Percentiles rank a stretch among this genome's conserved stretches.
phyloP scores from a whole-genome alignment of 2,888 invertebrate species.

The Rotaria sp. region DNA sequence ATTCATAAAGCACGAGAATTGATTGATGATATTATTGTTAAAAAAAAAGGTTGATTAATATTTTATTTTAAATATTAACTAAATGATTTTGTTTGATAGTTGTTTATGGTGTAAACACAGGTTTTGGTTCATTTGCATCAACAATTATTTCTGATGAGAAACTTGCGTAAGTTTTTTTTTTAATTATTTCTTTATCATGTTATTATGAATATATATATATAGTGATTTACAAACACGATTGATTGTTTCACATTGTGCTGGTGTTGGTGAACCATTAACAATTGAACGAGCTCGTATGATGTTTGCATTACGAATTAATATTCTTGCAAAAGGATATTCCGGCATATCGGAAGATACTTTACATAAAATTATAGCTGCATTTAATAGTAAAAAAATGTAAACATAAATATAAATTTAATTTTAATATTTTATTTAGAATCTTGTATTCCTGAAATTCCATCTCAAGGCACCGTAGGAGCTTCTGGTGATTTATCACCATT shows the following conservation, averaged over 20 bases:
- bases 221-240: constrained; percentile 63
- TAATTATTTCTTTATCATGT: not conserved
- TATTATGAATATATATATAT: constrained; percentile 43
- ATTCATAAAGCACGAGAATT: constrained; percentile 34
- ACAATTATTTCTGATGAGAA: constrained; percentile 60
- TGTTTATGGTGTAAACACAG: constrained; percentile 64
- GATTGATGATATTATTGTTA: constrained; percentile 35
- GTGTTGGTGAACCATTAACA: constrained; percentile 62
- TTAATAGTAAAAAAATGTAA: constrained; percentile 54
- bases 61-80: no score
- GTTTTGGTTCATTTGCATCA: constrained; percentile 65
- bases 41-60: constrained; percentile 18
- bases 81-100: constrained; percentile 51
- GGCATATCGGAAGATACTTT: constrained; percentile 63
- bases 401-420: not conserved
- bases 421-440: constrained; percentile 57
- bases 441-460: constrained; percentile 64
- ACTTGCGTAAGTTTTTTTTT: constrained; percentile 57
- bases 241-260: constrained; percentile 64
- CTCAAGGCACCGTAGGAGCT: constrained; percentile 66
- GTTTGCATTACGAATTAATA: constrained; percentile 63
- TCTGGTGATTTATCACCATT: constrained; percentile 65
- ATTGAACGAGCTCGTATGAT: constrained; percentile 63
- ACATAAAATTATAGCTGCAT: constrained; percentile 62
- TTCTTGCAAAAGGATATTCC: constrained; percentile 65